Base-by-base conservation (phyloP, 2,797 vertebrate genomes). In the Artibeus lituratus region DNA sequence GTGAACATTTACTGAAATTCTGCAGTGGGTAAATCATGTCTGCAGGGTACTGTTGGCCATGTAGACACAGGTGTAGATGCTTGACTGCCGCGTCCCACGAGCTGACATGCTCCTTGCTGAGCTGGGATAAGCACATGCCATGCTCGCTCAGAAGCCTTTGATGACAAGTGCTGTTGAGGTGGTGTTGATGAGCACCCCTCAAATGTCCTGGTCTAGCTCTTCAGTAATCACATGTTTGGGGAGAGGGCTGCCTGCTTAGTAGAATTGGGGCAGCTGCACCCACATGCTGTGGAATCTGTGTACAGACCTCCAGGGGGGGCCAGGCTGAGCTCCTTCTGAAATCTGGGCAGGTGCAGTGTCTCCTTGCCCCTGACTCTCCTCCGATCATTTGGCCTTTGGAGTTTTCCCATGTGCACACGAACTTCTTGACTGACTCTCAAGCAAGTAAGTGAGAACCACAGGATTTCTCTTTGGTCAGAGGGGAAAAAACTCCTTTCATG, bases 321-420 rank as follows among this genome's bases (percentile, higher is more conserved):
- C 15, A 0, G 29, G 15, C 62, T 0, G 24, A 62, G 67, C 7
- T 62, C 42, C 7, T 57, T 59, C 57, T 57, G 21, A 55, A 19
- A 0, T 5, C 37, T 3, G 24, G 16, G 3, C 1, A 1, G 11
- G 1, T 84, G 32, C 80, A n/a, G 0, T 3, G 3, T 55, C 49
- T 49, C 42, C 21, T 55, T 42, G 2, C 69, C 35, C 32, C 51
- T 77, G 29, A 35, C 7, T 21, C 19, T 70, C 35, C 24, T 57
- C 8, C 44, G 10, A 14, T 9, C 57, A 4, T 80, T 78, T 91
- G n/a, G 4, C n/a, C 37, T 80, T 15, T 37, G 85, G 39, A 8
- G 15, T 47, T 87, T 16, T 42, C 21, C 39, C 16, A 3, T 4
- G 16, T 42, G 57, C 1, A 62, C 37, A 39, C 51, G 37, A 84